Conservation (phyloP, 35 echinoderm and acorn worm species). For the Holothuria glaberrima region DNA sequence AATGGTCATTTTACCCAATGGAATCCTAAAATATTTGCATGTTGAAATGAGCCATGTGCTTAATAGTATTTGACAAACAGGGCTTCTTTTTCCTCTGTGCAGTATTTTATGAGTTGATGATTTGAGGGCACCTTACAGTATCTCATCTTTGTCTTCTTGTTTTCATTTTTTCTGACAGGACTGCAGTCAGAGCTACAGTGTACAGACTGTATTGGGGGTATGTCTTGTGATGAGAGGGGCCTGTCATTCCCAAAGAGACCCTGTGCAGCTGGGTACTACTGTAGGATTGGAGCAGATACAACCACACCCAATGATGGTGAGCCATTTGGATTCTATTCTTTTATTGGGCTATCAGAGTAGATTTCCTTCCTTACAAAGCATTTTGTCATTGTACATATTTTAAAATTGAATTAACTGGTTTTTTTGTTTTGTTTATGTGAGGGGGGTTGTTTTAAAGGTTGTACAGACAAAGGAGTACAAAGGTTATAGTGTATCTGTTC, state of each 20-base stretch:
- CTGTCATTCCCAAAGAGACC: conserved; percentile 69
- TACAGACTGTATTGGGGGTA: conserved; percentile 84
- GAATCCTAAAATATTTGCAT: no score
- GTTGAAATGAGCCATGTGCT: no score
- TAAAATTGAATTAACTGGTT: neutral
- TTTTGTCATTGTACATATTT: neutral
- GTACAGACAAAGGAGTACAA: neutral
- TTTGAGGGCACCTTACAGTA: no score
- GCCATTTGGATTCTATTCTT: neutral
- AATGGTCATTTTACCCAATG: no score
- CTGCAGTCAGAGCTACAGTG: conserved; percentile 59
- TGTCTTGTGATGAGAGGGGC: conserved; percentile 80
- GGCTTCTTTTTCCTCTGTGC: no score
- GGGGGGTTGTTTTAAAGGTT: neutral
- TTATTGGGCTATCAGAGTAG: no score
- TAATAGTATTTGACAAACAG: no score
- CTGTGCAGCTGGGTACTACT: conserved; percentile 91
- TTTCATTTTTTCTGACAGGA: conserved; percentile 53
- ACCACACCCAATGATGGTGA: conserved; percentile 89
- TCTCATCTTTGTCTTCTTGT: no score
- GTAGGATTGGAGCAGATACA: conserved; percentile 74
- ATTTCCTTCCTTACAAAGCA: no score
- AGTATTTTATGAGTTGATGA: no score
- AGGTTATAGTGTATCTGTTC: neutral
- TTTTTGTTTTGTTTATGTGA: neutral